phyloP scores from a whole-genome alignment of 64 coral and sea anemone species.

The Pachyseris speciosa region DNA sequence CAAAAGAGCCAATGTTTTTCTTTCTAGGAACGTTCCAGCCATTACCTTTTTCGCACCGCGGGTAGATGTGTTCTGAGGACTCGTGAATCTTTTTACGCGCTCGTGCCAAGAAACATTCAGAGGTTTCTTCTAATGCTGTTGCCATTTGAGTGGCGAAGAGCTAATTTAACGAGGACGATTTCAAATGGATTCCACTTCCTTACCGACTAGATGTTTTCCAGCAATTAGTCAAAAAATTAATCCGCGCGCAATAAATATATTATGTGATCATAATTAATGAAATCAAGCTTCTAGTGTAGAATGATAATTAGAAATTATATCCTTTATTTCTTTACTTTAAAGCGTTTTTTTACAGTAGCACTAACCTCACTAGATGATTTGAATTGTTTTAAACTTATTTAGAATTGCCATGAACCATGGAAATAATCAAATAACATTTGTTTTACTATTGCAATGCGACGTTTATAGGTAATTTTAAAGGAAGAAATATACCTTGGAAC shows the following conservation, averaged over 20 bases:
- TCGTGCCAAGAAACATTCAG: neutral
- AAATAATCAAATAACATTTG: too few species aligned
- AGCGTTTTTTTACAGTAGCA: too few species aligned
- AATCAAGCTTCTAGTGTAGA: too few species aligned
- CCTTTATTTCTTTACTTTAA: too few species aligned
- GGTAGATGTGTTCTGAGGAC: slow-evolving; percentile 41
- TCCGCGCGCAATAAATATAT: neutral
- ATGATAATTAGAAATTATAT: too few species aligned
- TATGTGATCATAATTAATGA: neutral
- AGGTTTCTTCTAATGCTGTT: neutral
- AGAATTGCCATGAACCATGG: too few species aligned
- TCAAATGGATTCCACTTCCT: neutral
- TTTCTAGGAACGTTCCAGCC: neutral
- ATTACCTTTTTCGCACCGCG: neutral
- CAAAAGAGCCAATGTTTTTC: slow-evolving; percentile 14
- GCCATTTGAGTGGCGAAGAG: neutral
- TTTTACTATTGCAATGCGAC: too few species aligned
- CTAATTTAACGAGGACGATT: neutral
- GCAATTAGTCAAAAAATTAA: neutral
- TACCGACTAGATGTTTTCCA: neutral
- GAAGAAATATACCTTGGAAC: too few species aligned
- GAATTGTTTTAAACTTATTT: too few species aligned
- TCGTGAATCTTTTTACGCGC: slow-evolving; percentile 68
- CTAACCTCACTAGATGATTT: too few species aligned
- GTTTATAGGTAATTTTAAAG: too few species aligned